Evolutionary conservation across 2,888 invertebrate genomes (phyloP).

Genomic region (Scaptomyza parva): DNA sequence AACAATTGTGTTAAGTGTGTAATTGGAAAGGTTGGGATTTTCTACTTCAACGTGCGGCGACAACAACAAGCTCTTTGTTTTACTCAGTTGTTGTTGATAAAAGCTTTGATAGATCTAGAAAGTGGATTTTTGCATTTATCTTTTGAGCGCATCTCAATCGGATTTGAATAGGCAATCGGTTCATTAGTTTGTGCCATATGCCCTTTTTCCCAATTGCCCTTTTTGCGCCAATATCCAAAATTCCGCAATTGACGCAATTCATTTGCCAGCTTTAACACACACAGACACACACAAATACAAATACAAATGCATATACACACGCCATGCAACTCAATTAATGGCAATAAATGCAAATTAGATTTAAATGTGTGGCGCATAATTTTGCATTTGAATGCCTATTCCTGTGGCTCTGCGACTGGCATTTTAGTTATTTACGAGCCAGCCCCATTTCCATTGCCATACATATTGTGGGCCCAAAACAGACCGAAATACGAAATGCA

Average conservation of each 20-base stretch:
- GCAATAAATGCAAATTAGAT: slow-evolving; percentile 69
- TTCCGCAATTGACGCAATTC: slow-evolving; percentile 47
- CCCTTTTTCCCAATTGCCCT: slow-evolving; percentile 9
- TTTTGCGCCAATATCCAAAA: slow-evolving; percentile 42
- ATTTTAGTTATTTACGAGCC: slow-evolving; percentile 57
- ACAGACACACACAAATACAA: slow-evolving; percentile 9
- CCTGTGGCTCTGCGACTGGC: slow-evolving; percentile 37
- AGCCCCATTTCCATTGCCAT: slow-evolving; percentile 1
- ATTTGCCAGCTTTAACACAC: slow-evolving; percentile 27
- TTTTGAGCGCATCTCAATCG: slow-evolving; percentile 34
- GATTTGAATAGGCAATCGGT: slow-evolving; percentile 37
- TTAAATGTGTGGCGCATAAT: slow-evolving; percentile 69
- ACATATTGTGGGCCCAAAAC: background rate
- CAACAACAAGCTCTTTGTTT: slow-evolving; percentile 1
- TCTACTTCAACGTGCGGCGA: slow-evolving; percentile 3
- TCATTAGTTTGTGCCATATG: slow-evolving; percentile 61
- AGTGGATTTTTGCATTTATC: too few species aligned
- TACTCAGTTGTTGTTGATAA: slow-evolving; percentile 30
- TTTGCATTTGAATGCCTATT: slow-evolving; percentile 64
- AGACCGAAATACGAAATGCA: background rate
- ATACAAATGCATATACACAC: background rate
- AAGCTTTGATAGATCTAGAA: background rate
- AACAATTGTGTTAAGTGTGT: slow-evolving; percentile 65
- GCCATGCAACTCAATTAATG: slow-evolving; percentile 71
- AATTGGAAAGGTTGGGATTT: slow-evolving; percentile 68